Base-by-base conservation (phyloP, 2,797 vertebrate genomes). In the Mormyrus proboscirostris region DNA sequence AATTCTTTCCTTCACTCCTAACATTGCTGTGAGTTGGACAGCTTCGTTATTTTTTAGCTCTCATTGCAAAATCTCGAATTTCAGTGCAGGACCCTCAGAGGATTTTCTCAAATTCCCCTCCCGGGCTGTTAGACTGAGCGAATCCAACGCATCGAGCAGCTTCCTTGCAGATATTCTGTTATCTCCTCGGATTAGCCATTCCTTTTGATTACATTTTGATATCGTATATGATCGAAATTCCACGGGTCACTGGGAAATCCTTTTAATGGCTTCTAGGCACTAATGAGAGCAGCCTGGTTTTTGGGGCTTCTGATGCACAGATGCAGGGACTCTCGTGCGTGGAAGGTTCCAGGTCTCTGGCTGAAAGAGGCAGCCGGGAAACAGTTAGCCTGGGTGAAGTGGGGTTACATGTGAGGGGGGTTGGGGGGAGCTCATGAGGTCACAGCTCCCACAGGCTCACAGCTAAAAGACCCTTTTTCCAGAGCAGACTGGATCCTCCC, bases 201-300 rank as follows among this genome's bases (percentile, higher is more conserved):
- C 84, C 51, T 19, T 87, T 19, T 87, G 33, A 87, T 87, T 55
- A 38, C 53, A 59, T 55, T 87, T 65, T 62, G n/a, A 62, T 62
- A 3, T 2, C 22, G 16, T 47, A 88, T 25, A 22, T 44, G n/a
- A 22, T 47, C 12, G 38, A 22, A 8, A 19, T 62, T 47, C 57
- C 8, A 41, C 2, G 25, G 50, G 19, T 55, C 85, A 57, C 51
- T 38, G 29, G 38, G 14, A 33, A 16, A 33, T 10, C 25, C 2
- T n/a, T 53, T 38, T 29, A 38, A 86, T 19, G 16, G 53, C 50
- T 57, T 87, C 25, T 87, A n/a, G 50, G 85, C 53, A 16, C 19
- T 87, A 38, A 38, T 87, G 29, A n/a, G n/a, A 1, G 38, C 16
- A n/a, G 33, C 73, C n/a, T 79, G 33, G 5, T 19, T 79, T 79